A percentile compares a stretch with the other conserved stretches of the same genome.
Conservation (phyloP, 1,140 invertebrate species). For the Listronotus bonariensis region DNA sequence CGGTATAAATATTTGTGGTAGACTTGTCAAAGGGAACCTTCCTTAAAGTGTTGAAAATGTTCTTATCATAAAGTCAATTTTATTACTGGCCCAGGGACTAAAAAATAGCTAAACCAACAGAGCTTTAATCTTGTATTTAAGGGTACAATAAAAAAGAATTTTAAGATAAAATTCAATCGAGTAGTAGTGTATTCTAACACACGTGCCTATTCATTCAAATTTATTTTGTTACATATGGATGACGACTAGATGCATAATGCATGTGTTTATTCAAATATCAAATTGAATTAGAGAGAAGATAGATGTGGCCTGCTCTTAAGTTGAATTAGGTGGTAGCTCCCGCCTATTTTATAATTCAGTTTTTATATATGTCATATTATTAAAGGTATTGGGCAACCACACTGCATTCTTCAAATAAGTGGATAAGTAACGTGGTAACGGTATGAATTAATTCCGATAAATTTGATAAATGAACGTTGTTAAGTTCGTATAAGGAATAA, state of each 20-base stretch:
- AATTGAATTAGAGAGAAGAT: slow-evolving; percentile 35
- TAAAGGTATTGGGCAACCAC: not conserved
- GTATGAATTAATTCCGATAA: not conserved
- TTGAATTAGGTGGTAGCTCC: slow-evolving; percentile 35
- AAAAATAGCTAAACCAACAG: too few species aligned
- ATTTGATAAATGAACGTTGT: too few species aligned
- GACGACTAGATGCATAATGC: slow-evolving; percentile 29
- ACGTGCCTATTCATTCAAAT: slow-evolving; percentile 28
- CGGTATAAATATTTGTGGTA: too few species aligned
- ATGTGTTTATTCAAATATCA: slow-evolving; percentile 32
- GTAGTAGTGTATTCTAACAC: not conserved
- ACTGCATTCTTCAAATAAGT: slow-evolving; percentile 8
- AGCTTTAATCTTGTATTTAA: too few species aligned
- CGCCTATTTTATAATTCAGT: slow-evolving; percentile 30
- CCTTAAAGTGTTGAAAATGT: too few species aligned
- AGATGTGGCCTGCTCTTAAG: slow-evolving; percentile 26
- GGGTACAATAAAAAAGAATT: too few species aligned
- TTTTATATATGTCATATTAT: slow-evolving; percentile 18
- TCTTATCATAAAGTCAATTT: too few species aligned
- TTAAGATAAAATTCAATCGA: not conserved
- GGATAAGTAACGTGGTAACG: not conserved
- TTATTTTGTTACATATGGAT: slow-evolving; percentile 35
- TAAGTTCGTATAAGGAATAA: too few species aligned
- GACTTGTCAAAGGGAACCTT: too few species aligned
- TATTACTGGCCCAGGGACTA: too few species aligned